A percentile compares a stretch with the other conserved stretches of the same genome.
phyloP scores from a whole-genome alignment of 2,888 invertebrate species.

The Eupithecia abbreviata region DNA sequence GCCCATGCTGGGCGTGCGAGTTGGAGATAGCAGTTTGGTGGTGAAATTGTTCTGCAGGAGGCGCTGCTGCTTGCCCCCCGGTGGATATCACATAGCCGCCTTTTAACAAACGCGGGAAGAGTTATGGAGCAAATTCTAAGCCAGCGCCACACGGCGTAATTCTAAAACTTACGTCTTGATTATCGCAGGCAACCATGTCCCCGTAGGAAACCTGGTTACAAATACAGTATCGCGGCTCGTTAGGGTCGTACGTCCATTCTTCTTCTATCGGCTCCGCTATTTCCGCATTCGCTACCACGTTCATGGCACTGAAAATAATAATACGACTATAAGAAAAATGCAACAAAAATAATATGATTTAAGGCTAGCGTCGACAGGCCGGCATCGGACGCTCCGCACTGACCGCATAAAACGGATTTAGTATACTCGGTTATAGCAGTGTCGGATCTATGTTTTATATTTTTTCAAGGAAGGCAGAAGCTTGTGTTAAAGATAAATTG shows the following conservation, averaged over 20 bases:
- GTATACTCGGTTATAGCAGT: background rate
- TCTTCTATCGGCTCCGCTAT: slow-evolving; percentile 84
- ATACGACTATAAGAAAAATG: background rate
- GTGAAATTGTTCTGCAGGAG: no score
- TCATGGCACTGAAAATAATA: slow-evolving; percentile 62
- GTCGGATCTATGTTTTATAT: background rate
- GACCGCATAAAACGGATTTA: no score
- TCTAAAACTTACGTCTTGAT: slow-evolving; percentile 90
- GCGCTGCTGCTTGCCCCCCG: no score
- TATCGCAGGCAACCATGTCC: slow-evolving; percentile 99
- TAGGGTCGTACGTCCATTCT: slow-evolving; percentile 97
- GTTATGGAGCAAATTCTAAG: background rate
- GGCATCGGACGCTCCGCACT: no score
- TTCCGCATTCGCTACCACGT: slow-evolving; percentile 79
- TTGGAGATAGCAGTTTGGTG: no score
- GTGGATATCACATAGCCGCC: background rate
- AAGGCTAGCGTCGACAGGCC: no score
- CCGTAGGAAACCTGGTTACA: slow-evolving; percentile 99
- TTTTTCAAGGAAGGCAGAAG: background rate
- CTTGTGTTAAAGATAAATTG: background rate
- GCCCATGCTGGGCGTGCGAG: no score
- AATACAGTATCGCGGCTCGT: slow-evolving; percentile 96
- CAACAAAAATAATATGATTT: background rate
- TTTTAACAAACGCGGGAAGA: background rate
- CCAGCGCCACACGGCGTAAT: background rate